phyloP scores from a whole-genome alignment of 2,888 invertebrate species.

The Melikaiella ostensackeni region DNA sequence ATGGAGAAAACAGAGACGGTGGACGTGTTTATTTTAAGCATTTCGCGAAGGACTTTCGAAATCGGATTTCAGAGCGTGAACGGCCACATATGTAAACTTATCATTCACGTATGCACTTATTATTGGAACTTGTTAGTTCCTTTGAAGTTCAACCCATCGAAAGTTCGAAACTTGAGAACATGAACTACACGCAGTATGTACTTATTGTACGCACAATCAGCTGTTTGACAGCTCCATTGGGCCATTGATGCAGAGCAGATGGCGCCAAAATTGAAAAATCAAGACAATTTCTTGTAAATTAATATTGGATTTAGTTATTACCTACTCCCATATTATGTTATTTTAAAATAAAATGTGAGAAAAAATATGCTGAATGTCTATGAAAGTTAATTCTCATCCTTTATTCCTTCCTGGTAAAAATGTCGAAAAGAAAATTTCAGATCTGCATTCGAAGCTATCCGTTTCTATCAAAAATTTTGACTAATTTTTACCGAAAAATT shows the following conservation, averaged over 20 bases:
- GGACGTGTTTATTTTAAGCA: conserved; percentile 8
- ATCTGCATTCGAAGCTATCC: too few species aligned
- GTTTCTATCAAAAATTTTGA: too few species aligned
- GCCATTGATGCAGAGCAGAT: neutral
- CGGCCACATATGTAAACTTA: neutral
- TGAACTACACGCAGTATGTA: neutral
- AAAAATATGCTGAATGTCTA: too few species aligned
- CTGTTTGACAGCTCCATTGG: conserved; percentile 19
- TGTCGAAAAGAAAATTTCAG: too few species aligned
- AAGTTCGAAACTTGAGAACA: neutral
- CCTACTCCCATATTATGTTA: too few species aligned
- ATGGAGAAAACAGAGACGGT: neutral
- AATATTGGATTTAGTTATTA: too few species aligned
- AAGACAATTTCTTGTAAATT: neutral
- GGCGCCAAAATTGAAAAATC: conserved; percentile 18
- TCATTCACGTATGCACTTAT: conserved; percentile 15
- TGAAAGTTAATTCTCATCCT: too few species aligned
- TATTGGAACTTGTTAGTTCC: conserved; percentile 16
- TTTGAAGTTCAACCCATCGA: neutral
- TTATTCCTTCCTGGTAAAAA: too few species aligned
- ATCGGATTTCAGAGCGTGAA: neutral
- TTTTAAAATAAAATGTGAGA: too few species aligned
- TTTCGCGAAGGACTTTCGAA: neutral
- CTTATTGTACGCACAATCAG: conserved; percentile 24
- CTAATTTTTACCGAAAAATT: too few species aligned